These are phyloP conservation scores for Hylia prasina DNA, from an alignment of 2,113 vertebrate genomes.

Conservation along the genomic window DNA sequence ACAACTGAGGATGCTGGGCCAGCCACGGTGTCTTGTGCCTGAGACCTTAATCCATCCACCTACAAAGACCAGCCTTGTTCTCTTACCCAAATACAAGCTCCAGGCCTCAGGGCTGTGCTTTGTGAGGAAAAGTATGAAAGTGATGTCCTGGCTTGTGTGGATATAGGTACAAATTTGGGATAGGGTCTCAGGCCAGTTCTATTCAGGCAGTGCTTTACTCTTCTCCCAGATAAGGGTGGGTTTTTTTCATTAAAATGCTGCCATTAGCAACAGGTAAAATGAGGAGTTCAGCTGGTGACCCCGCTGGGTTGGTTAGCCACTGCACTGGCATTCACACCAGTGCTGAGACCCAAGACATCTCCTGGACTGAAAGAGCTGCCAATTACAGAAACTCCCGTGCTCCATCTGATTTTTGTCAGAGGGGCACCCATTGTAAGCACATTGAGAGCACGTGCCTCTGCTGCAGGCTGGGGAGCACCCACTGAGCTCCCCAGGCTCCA, in stretches of 20 bases:
- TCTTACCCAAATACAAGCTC: background rate
- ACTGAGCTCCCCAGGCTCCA: background rate
- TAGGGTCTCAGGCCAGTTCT: background rate
- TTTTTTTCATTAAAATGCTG: background rate
- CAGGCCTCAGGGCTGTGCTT: background rate
- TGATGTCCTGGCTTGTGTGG: background rate
- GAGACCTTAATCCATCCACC: background rate
- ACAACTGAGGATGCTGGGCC: background rate
- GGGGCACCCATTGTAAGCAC: background rate
- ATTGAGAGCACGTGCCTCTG: background rate
- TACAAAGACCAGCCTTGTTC: background rate
- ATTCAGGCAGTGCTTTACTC: background rate
- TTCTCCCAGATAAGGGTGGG: background rate
- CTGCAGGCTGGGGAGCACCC: background rate
- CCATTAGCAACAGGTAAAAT: background rate
- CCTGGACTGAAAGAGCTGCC: background rate
- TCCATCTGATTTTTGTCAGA: background rate
- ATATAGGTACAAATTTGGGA: background rate
- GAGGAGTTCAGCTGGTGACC: background rate
- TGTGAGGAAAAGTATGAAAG: background rate
- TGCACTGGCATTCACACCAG: background rate
- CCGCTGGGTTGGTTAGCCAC: rapidly evolving
- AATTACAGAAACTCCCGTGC: background rate
- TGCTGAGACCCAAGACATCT: background rate
- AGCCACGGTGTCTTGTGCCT: rapidly evolving